Base-by-base conservation (phyloP, 1,140 invertebrate species). In the Homarus americanus region DNA sequence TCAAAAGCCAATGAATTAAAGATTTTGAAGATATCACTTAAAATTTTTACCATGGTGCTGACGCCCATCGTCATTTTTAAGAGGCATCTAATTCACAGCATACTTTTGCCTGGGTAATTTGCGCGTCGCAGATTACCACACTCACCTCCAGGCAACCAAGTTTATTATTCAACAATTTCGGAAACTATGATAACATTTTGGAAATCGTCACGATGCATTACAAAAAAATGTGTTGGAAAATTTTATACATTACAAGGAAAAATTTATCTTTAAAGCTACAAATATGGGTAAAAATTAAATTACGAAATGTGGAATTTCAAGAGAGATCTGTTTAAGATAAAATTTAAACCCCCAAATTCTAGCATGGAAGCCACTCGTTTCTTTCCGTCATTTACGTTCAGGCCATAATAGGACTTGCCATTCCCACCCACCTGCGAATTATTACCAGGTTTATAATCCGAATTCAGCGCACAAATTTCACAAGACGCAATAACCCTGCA, bases 1-100 rank as follows among this genome's bases (percentile, higher is more conserved):
- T 90, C 88, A 90, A 41, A 75, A 41, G 40, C 69, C 66, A 86
- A 9, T 41, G 44, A 41, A 44, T 80, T 53, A 36, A 80, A 49
- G 44, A 28, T 80, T 10, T 79, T 12, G 40, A 15, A 49, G 44
- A 44, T 44, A 80, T 49, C 28, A 49, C 78, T 28, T 28, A 78
- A 41, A 10, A 5, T 28, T 84, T 84, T 84, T 72, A 28, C 72
- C 82, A 84, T 36, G 17, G 17, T 40, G 38, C 63, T 44, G 82
- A 84, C 40, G 40, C 3, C 40, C 40, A 41, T 28, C 41, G n/a
- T 80, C 20, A 80, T 12, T 41, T 49, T 44, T 49, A 36, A 9
- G 40, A 80, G 28, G 38, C 24, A 4, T n/a, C 78, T 49, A 49
- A 49, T 44, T 44, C 44, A n/a, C 41, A 80, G 3, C 41, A 41